Evolutionary conservation across 2,797 vertebrate species (phyloP), one percentile per base, ranked within the genome.

Genomic region (Danio tinwini): DNA sequence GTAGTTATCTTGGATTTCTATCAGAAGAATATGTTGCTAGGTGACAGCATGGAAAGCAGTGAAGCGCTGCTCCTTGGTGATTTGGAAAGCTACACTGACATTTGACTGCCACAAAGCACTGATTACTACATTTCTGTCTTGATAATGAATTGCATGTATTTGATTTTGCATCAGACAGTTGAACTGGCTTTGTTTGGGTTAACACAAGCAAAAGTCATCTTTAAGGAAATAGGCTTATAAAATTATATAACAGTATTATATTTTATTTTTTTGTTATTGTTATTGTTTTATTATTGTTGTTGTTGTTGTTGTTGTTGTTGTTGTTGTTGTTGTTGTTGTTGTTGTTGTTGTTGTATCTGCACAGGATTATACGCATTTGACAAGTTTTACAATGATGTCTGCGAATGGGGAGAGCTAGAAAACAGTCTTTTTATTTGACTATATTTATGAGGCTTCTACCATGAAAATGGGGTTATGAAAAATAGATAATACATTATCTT

Each of bases 1-100:
- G 52, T 47, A 69, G 50, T 71, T 76, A 70, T 76, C 82, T 84
- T 89, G 88, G 88, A 86, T 78, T 84, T 69, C 83, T 81, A 90
- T 90, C 86, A 90, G 85, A 90, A 89, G 86, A 84, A 52, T 88
- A 82, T 50, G 91, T 93, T 92, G 92, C 93, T 93, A 92, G 91
- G 92, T 89, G 90, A 93, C 87, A 37, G 88, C 88, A 87, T 90
- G 89, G 85, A 88, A 92, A 89, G 88, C 89, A 93, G 89, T 90
- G 86, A 90, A 91, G 90, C 88, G 79, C 77, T 86, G 86, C 85
- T 65, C 58, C 62, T 79, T 69, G 81, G 74, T 67, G 76, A 82
- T 65, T 62, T n/a, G 80, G 81, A 79, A 49, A 83, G 79, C 61
- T 72, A 77, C 67, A 52, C 17, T 67, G 39, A 71, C 67, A 61